Base-by-base conservation (phyloP, 2,888 invertebrate species). In the Boloria euphrosyne region DNA sequence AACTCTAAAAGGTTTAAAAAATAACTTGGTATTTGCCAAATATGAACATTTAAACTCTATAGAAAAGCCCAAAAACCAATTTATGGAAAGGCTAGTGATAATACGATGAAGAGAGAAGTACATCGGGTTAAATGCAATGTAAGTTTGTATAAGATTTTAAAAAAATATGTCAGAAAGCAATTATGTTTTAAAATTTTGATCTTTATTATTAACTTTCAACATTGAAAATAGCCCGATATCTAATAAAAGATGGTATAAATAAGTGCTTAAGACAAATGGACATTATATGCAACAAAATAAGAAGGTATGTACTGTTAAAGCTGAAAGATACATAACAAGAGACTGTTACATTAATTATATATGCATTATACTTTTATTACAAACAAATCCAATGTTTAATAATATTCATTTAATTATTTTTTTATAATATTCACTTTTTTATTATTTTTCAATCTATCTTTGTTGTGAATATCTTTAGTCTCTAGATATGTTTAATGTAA, bases 1-100 rank as follows among this genome's bases (percentile, higher is more conserved):
- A 70, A 71, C 78, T 86, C 90, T 91, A 82, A 62, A 86, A 88
- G 14, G 18, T 52, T 50, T 60, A 44, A 31, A 53, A 49, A 65
- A 13, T 47, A 16, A 55, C 18, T 46, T 50, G 18, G 13, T 65
- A 57, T 65, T 18, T 27, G 38, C 13, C 38, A 67, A 62, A 59
- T 38, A 38, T 58, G 49, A 59, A 54, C 58, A 51, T 53, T 27
- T 13, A 47, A 60, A 49, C 62, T 49, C 53, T 55, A 62, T 58
- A 13, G n/a, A 61, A 44, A 68, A 66, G 60, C 68, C 70, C 71
- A 70, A 16, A 61, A 51, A 72, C 68, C 70, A 54, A 55, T 65
- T 53, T 50, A 67, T 59, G 57, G 44, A 55, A 60, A 69, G 59
- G 55, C 55, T 65, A 69, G 38, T 59, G 65, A 57, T 46, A 22